Conservation (phyloP, 1,140 invertebrate genomes). For the roundworm (Caenorhabditis elegans) region WBcel235 BX284602.5:2446501-2447000, state of each 20-base stretch:
- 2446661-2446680: not conserved
- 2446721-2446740: not conserved
- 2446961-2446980: too few species aligned
- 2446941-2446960: too few species aligned
- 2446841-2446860: slow-evolving; percentile 33
- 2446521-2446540: not conserved
- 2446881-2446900: not conserved
- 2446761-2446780: slow-evolving; percentile 5
- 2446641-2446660: not conserved
- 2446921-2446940: too few species aligned
- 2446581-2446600: slow-evolving; percentile 36
- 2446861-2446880: slow-evolving; percentile 41
- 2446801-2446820: slow-evolving; percentile 34
- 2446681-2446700: not conserved
- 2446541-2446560: slow-evolving; percentile 26
- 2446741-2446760: slow-evolving; percentile 7
- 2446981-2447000: too few species aligned
- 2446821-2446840: slow-evolving; percentile 35
- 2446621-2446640: not conserved
- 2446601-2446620: not conserved
- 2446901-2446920: too few species aligned
- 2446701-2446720: not conserved
- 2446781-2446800: slow-evolving; percentile 35
- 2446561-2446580: slow-evolving; percentile 18
- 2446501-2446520: not conserved